Evolutionary conservation across 2,888 invertebrate genomes (phyloP).

Genomic region (Dryobotodes eremita): DNA sequence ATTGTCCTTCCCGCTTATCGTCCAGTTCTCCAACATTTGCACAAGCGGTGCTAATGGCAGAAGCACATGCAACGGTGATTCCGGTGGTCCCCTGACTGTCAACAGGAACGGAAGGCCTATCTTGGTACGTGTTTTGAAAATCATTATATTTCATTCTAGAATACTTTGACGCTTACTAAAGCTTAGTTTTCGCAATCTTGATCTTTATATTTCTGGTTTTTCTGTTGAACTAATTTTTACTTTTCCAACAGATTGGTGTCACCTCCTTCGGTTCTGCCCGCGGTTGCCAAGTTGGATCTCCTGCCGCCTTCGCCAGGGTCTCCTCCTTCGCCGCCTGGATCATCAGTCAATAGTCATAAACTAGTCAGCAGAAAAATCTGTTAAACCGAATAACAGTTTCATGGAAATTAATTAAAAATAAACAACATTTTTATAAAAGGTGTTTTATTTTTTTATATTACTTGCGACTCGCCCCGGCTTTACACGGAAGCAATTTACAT

Average conservation of each 20-base stretch:
- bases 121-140: conserved; percentile 66
- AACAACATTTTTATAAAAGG: background rate
- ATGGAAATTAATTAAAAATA: background rate
- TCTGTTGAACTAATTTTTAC: background rate
- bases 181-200: background rate
- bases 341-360: conserved; percentile 30
- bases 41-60: conserved; percentile 68
- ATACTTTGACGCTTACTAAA: background rate
- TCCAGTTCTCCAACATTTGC: conserved; percentile 72
- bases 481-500: too few species aligned
- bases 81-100: conserved; percentile 75
- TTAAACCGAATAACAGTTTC: background rate
- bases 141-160: background rate
- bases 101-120: conserved; percentile 53
- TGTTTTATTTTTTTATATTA: background rate
- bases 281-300: conserved; percentile 71
- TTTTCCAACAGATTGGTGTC: conserved; percentile 73
- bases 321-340: conserved; percentile 70
- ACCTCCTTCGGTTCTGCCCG: conserved; percentile 72
- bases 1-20: conserved; percentile 26
- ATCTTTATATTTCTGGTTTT: background rate
- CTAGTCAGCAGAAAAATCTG: background rate
- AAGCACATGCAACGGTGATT: conserved; percentile 75
- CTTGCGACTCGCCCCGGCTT: background rate
- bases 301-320: conserved; percentile 73